Base-by-base conservation (phyloP, 2,797 vertebrate genomes). In the Sparus aurata region DNA sequence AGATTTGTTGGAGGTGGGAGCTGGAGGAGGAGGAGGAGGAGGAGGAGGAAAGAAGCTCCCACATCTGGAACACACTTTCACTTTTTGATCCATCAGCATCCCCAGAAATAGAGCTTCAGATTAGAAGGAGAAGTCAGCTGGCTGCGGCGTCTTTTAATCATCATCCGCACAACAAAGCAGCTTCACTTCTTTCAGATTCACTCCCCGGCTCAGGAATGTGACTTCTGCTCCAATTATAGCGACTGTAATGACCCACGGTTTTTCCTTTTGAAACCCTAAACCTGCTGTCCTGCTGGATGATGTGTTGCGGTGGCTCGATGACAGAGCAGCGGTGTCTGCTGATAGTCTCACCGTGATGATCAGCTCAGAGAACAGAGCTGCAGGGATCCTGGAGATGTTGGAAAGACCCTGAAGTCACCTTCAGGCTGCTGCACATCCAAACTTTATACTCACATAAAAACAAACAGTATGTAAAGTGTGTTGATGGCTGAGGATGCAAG, bases 51-150 rank as follows among this genome's bases (percentile, higher is more conserved):
- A 53, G 70, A 13, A 4, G 13, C 25, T 11, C 52, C 83, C 84
- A 87, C 86, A 92, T 91, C 87, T 90, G 79, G 80, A 88, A 75
- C 80, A 79, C 12, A 57, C 84, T 79, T 65, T 87, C 47, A 69
- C 63, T 87, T 71, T 75, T 62, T 57, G 61, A 87, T 73, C 75
- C 69, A 66, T 83, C 85, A 87, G 69, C 78, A 62, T 67, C 55
- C 27, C 79, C 79, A 67, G 76, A 89, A 90, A 90, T 89, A 92
- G 62, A 79, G 5, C 18, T 20, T 43, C 0, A 83, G 89, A 92
- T 92, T 90, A 92, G 34, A 91, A 85, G 79, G 70, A 64, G 63
- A 45, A 60, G 76, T 85, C 76, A 68, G 57, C 75, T 77, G 72
- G 55, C 43, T 23, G 70, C 30, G 25, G 80, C 12, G 69, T 86